A percentile compares a stretch with the other conserved stretches of the same genome.
phyloP scores from a whole-genome alignment of 1,140 invertebrate genomes.

The Coelopa frigida region DNA sequence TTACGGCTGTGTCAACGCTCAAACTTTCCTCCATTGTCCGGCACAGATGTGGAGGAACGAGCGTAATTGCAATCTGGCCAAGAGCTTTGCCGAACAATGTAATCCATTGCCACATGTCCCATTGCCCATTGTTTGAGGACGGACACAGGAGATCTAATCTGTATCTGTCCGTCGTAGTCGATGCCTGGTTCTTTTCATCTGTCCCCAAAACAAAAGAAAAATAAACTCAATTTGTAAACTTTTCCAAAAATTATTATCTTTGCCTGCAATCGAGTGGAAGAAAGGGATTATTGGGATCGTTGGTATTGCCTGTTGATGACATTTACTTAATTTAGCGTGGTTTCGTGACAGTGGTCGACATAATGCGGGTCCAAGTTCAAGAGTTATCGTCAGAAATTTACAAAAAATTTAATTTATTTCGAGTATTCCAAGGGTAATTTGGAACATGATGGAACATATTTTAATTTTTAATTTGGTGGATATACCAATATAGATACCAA shows the following conservation, averaged over 20 bases:
- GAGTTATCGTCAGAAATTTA: no score
- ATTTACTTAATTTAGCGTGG: background rate
- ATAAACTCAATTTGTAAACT: background rate
- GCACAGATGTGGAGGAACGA: conserved; percentile 33
- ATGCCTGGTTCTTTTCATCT: background rate
- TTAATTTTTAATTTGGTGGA: no score
- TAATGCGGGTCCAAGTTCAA: background rate
- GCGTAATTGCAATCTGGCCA: conserved; percentile 27
- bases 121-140: conserved; percentile 25
- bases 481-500: no score
- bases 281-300: background rate
- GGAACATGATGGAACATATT: no score
- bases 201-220: background rate
- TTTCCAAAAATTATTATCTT: background rate
- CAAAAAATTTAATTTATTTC: no score
- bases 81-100: conserved; percentile 32
- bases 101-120: conserved; percentile 39
- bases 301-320: background rate
- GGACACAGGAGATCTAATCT: no score
- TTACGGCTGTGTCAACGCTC: conserved; percentile 40
- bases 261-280: background rate
- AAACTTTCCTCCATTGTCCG: conserved; percentile 38
- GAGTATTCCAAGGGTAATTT: no score
- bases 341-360: background rate
- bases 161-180: no score